Base-by-base conservation (phyloP, 2,888 invertebrate species). In the Oligia latruncula region DNA sequence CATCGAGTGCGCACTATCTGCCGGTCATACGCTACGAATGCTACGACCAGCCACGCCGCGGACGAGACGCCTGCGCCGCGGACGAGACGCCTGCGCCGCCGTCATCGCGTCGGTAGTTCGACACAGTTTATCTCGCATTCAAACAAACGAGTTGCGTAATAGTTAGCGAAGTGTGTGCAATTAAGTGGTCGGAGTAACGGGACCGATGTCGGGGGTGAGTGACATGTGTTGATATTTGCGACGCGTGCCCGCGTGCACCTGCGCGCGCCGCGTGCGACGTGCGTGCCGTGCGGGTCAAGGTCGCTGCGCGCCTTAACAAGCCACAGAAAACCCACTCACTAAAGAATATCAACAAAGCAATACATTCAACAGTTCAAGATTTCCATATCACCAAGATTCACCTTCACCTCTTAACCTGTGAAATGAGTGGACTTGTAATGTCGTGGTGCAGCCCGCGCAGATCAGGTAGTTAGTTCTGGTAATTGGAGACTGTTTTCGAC, bases 201-300 rank as follows among this genome's bases (percentile, higher is more conserved):
- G 78, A 87, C 82, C 83, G 85, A 78, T 85, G 76, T 83, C 87
- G 90, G 90, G 93, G 95, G 95, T 94, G 94, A 95, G 90, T 93
- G 95, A 95, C 95, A 94, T 91, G 90, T 87, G 93, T 88, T 94
- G 95, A 93, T 95, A 94, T 95, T 95, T 93, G 89, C 88, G 91
- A 90, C 87, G 91, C 91, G 90, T 88, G 88, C 82, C 87, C 78
- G 81, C 82, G 82, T 85, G 73, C 83, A 82, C 82, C 81, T 78
- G 77, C 81, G 71, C 70, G 74, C 82, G 76, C 74, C 58, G 72
- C 75, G 43, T n/a, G 60, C 20, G 71, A 0, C 60, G 64, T 60
- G 82, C 89, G 82, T 85, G 82, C 65, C 81, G 62, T 66, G 77
- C 80, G 86, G 90, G 91, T 90, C 91, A 91, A 91, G 91, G 91